These are phyloP conservation scores for Elgonia sp. DNA, from an alignment of 2,888 invertebrate genomes.

Conservation along the genomic window DNA sequence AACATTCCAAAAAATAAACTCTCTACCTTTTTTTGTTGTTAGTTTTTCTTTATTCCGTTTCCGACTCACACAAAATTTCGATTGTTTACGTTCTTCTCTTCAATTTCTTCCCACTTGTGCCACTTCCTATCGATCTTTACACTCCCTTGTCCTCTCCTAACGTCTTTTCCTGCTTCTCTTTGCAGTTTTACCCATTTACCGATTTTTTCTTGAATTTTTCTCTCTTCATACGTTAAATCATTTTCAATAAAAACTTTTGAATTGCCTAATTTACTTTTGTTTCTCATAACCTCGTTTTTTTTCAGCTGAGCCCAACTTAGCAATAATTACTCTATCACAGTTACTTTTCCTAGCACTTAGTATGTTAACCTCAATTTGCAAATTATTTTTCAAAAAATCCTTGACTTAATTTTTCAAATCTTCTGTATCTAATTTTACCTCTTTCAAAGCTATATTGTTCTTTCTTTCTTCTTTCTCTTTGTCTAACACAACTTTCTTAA, in stretches of 20 bases:
- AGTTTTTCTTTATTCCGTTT: background rate
- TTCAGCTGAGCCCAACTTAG: background rate
- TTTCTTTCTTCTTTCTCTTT: conserved; percentile 4
- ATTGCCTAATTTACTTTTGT: conserved; percentile 18
- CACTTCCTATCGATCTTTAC: background rate
- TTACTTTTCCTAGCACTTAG: background rate
- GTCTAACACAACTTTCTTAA: background rate
- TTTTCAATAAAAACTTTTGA: background rate
- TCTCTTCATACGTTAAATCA: background rate
- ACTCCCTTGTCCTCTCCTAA: background rate
- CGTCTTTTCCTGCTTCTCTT: conserved; percentile 4
- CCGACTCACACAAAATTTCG: conserved; percentile 22
- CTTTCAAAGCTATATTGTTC: conserved; percentile 22
- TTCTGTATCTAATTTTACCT: background rate
- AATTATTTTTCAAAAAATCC: background rate
- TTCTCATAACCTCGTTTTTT: background rate
- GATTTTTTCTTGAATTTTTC: background rate
- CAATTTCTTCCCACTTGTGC: background rate
- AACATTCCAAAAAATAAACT: conserved; percentile 67
- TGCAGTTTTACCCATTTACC: background rate
- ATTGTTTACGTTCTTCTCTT: background rate
- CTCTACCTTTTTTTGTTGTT: background rate
- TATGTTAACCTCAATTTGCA: background rate
- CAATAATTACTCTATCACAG: background rate
- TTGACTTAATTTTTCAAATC: conserved; percentile 1